phyloP scores from a whole-genome alignment of 2,113 vertebrate genomes.

The Tricholaema leucomelas region DNA sequence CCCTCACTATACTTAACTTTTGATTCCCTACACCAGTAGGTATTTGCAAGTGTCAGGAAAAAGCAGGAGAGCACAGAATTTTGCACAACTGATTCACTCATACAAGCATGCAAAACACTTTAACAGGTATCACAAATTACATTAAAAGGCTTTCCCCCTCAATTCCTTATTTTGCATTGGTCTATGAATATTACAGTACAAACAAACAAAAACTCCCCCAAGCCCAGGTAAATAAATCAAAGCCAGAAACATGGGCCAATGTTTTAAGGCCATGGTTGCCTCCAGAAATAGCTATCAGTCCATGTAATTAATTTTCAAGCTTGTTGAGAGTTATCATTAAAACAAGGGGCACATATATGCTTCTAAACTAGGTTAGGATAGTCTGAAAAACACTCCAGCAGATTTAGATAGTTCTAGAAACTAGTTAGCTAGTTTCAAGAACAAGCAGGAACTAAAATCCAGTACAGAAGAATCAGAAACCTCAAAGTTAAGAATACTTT shows the following conservation, averaged over 20 bases:
- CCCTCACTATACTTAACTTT: neutral
- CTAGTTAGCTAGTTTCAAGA: neutral
- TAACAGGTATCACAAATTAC: neutral
- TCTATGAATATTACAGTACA: neutral
- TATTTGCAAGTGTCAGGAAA: neutral
- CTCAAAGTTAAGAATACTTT: neutral
- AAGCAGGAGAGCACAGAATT: neutral
- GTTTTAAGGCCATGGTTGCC: neutral
- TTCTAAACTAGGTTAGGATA: neutral
- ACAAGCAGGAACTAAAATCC: neutral
- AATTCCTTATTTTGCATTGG: neutral
- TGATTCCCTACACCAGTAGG: accelerated
- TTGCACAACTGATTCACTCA: neutral
- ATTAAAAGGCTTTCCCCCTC: neutral
- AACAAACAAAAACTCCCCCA: neutral
- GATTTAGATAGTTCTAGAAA: neutral
- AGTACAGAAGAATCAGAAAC: neutral
- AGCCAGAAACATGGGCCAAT: neutral
- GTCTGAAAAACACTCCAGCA: neutral
- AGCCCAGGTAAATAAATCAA: neutral
- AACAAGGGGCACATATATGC: neutral
- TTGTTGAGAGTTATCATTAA: neutral
- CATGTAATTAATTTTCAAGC: neutral
- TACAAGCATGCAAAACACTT: neutral
- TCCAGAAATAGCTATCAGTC: neutral